Conservation (phyloP, 2,888 invertebrate species). For the Reticulitermes lucifugus region DNA sequence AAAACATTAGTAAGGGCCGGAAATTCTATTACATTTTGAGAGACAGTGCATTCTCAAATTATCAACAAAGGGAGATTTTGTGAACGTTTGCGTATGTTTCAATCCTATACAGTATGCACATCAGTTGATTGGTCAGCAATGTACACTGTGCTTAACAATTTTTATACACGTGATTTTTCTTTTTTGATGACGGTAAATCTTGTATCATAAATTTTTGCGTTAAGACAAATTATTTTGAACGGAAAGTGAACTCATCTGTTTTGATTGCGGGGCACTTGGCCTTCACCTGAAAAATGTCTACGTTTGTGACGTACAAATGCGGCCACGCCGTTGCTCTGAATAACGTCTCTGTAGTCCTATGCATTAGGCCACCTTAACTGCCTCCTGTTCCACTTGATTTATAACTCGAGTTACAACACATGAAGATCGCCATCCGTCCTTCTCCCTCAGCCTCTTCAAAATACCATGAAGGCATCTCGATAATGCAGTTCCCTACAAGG, state of each 20-base stretch:
- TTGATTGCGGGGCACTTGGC: too few relatives aligned
- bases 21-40: neutral
- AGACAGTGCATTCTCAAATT: neutral
- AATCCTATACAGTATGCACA: neutral
- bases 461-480: neutral
- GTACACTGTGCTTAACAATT: too few relatives aligned
- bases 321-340: neutral
- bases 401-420: neutral
- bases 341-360: neutral
- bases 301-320: neutral
- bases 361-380: slow-evolving; percentile 2
- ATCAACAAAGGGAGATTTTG: neutral
- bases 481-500: neutral
- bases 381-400: neutral
- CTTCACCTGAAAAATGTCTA: too few relatives aligned
- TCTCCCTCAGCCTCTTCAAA: neutral
- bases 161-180: too few relatives aligned
- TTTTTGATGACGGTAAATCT: neutral
- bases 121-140: neutral
- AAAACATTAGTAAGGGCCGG: neutral
- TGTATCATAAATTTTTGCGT: neutral
- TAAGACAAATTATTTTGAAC: neutral
- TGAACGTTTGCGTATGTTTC: neutral
- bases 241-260: neutral
- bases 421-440: neutral